These are phyloP conservation scores for Drosophila meridiana DNA, from an alignment of 2,888 invertebrate genomes.

Conservation along the genomic window DNA sequence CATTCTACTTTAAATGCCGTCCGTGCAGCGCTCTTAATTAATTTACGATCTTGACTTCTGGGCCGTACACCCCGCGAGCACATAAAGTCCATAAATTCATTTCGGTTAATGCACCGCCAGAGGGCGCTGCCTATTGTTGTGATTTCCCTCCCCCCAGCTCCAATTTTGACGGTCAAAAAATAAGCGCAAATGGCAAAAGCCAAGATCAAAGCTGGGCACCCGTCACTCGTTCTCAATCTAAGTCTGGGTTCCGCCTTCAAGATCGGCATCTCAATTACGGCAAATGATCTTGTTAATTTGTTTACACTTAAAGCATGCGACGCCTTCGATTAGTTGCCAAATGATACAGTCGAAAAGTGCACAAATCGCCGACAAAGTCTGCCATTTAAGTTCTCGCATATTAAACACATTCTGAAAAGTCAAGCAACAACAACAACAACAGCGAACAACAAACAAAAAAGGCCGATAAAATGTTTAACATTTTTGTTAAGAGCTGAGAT, in stretches of 20 bases:
- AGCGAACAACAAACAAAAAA: constrained; percentile 40
- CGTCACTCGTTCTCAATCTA: constrained; percentile 35
- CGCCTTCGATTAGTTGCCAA: constrained; percentile 59
- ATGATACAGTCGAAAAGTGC: constrained; percentile 49
- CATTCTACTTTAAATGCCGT: constrained; percentile 53
- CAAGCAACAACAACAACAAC: constrained; percentile 29
- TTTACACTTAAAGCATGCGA: constrained; percentile 63
- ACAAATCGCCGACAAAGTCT: constrained; percentile 69
- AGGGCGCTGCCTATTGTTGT: constrained; percentile 58
- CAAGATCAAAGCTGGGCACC: constrained; percentile 51
- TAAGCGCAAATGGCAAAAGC: constrained; percentile 15
- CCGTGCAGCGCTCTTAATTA: constrained; percentile 60
- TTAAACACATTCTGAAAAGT: constrained; percentile 39
- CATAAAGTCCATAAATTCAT: constrained; percentile 61
- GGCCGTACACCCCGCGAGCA: constrained; percentile 22
- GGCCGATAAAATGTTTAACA: constrained; percentile 71
- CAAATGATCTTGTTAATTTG: constrained; percentile 81
- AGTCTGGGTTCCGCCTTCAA: constrained; percentile 61
- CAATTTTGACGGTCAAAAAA: constrained; percentile 38
- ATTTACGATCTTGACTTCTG: constrained; percentile 61
- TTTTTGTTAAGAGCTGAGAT: constrained; percentile 66
- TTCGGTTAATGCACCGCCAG: constrained; percentile 45
- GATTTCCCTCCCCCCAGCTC: constrained; percentile 30
- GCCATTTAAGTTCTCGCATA: constrained; percentile 64
- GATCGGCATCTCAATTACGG: constrained; percentile 69